These are phyloP conservation scores for Scaptomyza flava DNA, from an alignment of 2,888 invertebrate genomes.

Conservation along the genomic window DNA sequence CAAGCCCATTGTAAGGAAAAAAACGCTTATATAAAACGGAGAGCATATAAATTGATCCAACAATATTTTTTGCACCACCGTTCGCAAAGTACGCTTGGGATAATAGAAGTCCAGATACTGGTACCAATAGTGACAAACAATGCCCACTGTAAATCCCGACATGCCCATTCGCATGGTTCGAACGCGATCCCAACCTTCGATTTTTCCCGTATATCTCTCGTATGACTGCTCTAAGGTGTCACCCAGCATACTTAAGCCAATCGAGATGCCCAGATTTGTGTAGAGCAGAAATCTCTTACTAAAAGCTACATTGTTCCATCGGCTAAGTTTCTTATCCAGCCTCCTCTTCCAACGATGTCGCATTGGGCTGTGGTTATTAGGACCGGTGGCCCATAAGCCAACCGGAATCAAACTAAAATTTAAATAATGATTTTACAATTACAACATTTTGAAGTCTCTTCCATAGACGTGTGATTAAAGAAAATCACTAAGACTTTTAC, in stretches of 20 bases:
- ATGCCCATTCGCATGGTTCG: slow-evolving; percentile 91
- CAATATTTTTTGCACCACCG: slow-evolving; percentile 90
- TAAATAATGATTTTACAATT: slow-evolving; percentile 15
- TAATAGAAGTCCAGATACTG: slow-evolving; percentile 89
- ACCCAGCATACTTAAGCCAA: slow-evolving; percentile 90
- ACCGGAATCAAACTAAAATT: slow-evolving; percentile 33
- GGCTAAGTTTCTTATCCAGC: slow-evolving; percentile 18
- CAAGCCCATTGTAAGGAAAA: slow-evolving; percentile 90
- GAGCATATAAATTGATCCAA: slow-evolving; percentile 93
- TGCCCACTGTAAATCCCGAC: slow-evolving; percentile 91
- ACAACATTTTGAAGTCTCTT: slow-evolving; percentile 16
- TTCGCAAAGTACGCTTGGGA: slow-evolving; percentile 87
- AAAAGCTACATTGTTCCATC: slow-evolving; percentile 84
- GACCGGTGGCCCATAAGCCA: slow-evolving; percentile 14
- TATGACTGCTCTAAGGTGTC: slow-evolving; percentile 92
- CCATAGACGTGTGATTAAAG: not conserved
- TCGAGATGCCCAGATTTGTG: slow-evolving; percentile 92
- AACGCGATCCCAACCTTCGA: slow-evolving; percentile 86
- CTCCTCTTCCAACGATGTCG: slow-evolving; percentile 19
- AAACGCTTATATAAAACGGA: slow-evolving; percentile 90
- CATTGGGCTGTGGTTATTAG: slow-evolving; percentile 22
- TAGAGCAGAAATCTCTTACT: slow-evolving; percentile 88
- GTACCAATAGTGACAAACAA: slow-evolving; percentile 94
- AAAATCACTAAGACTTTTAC: not conserved
- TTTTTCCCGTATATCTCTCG: slow-evolving; percentile 86